Conservation (phyloP, 1,140 invertebrate species). For the Hormaphis cornu region DNA sequence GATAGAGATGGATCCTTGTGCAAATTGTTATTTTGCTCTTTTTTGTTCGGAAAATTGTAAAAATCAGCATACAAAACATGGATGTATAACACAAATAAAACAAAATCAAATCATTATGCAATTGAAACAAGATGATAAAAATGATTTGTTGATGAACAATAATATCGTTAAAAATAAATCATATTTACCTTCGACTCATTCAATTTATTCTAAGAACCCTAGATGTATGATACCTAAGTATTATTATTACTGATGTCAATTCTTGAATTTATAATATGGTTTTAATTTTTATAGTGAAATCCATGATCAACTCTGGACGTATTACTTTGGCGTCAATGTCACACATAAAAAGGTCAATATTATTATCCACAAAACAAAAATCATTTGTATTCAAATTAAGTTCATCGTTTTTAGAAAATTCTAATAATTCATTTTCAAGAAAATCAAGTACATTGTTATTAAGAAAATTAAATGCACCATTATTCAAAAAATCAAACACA, state of each 20-base stretch:
- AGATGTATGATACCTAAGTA: background rate
- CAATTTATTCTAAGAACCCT: background rate
- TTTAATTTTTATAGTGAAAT: background rate
- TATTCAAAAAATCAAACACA: background rate
- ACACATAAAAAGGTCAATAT: no score
- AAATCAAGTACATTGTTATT: no score
- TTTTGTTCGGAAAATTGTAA: background rate
- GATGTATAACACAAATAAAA: background rate
- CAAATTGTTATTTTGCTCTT: conserved; percentile 8
- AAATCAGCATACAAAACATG: background rate
- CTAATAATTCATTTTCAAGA: no score
- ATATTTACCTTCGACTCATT: background rate
- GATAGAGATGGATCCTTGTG: background rate
- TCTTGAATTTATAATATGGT: background rate
- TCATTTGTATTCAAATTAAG: no score
- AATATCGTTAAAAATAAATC: background rate
- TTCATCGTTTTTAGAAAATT: no score
- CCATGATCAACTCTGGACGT: no score
- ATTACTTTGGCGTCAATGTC: background rate
- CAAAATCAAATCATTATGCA: background rate
- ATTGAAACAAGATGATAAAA: background rate
- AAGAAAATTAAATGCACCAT: no score
- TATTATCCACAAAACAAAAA: no score
- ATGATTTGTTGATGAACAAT: background rate
- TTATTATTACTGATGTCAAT: background rate